Percentiles rank a stretch among this genome's conserved stretches.
These are phyloP conservation scores for Pangasius mekongensis DNA, from an alignment of 2,797 vertebrate genomes.

Conservation along the genomic window DNA sequence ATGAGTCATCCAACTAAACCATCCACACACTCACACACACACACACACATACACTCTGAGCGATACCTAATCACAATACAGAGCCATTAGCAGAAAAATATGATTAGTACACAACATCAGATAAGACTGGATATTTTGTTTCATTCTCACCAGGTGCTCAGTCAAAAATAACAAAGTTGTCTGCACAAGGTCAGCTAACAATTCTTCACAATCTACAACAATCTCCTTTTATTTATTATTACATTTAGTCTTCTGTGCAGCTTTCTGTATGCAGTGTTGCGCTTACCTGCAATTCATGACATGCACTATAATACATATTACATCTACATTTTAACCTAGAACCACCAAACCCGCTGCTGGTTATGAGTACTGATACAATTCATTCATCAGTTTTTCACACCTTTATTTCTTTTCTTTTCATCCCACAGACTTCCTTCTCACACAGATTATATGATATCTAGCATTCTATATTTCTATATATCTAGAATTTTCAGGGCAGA, in stretches of 20 bases:
- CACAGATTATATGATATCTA: slow-evolving; percentile 10
- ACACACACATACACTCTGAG: slow-evolving; percentile 1
- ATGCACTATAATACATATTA: background rate
- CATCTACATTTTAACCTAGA: background rate
- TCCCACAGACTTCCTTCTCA: background rate
- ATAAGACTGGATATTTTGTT: slow-evolving; percentile 18
- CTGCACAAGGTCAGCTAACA: background rate
- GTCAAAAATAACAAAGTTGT: background rate
- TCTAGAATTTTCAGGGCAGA: background rate
- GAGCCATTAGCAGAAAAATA: slow-evolving; percentile 21
- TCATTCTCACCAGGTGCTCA: slow-evolving; percentile 16
- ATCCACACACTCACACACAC: background rate
- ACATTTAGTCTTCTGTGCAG: background rate
- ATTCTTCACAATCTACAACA: background rate
- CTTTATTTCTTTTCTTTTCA: background rate
- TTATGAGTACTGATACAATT: background rate
- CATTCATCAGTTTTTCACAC: background rate
- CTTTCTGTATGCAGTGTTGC: background rate
- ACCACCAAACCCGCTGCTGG: background rate
- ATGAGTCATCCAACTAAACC: slow-evolving; percentile 51
- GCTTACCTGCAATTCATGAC: background rate
- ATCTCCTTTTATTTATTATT: slow-evolving; percentile 11
- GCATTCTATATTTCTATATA: background rate
- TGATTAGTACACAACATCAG: background rate
- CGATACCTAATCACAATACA: slow-evolving; percentile 25